Conservation (phyloP, 1,140 invertebrate genomes). For the Meteorus sp. region DNA sequence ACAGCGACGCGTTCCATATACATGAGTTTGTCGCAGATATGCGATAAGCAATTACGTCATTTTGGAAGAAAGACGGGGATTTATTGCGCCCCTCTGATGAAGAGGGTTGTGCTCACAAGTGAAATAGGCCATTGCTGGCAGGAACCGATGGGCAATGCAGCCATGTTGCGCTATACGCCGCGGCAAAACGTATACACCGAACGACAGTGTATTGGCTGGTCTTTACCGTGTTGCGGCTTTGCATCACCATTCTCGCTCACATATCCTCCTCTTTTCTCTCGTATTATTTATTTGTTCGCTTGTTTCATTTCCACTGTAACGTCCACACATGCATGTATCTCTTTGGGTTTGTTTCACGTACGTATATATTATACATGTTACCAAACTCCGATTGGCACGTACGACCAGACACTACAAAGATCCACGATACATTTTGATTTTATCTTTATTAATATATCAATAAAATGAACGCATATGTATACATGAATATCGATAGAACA, state of each 20-base stretch:
- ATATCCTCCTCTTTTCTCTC: neutral
- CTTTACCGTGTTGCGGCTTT: constrained; percentile 19
- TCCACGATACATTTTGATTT: too few species aligned
- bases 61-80: constrained; percentile 42
- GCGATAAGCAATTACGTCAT: too few species aligned
- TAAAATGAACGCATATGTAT: too few species aligned
- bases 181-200: neutral
- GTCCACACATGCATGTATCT: neutral
- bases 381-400: constrained; percentile 9
- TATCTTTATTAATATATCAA: too few species aligned
- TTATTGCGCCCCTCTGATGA: constrained; percentile 46
- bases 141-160: constrained; percentile 57
- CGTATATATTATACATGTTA: too few species aligned
- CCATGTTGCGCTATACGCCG: constrained; percentile 26
- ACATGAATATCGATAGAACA: too few species aligned
- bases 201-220: constrained; percentile 8
- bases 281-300: neutral
- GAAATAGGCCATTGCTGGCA: constrained; percentile 59
- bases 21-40: too few species aligned
- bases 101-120: constrained; percentile 59
- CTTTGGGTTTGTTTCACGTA: neutral
- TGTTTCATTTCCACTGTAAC: too few species aligned
- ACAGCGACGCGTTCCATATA: neutral
- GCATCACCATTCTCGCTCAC: neutral
- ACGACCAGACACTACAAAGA: neutral